A percentile compares a stretch with the other conserved stretches of the same genome.
Evolutionary conservation across 2,888 invertebrate genomes (phyloP).

Genomic region (Drosophila nr. perissopoda): DNA sequence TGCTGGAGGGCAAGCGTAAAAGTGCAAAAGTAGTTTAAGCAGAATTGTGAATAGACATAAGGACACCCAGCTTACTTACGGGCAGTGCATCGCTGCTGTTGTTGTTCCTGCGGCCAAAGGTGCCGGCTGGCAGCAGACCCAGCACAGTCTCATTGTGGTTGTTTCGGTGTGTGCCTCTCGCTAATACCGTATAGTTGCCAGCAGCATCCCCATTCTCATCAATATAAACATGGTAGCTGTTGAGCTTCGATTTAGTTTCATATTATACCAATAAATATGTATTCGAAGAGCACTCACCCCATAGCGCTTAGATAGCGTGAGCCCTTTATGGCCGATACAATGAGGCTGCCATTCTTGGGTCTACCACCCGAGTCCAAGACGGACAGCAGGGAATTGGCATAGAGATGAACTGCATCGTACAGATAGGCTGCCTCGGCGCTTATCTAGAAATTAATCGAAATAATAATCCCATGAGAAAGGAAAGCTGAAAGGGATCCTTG

Average conservation of each 20-base stretch:
- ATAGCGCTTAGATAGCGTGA: constrained; percentile 93
- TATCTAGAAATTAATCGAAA: constrained; percentile 86
- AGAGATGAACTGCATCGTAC: constrained; percentile 97
- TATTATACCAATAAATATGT: background rate
- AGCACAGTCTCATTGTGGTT: constrained; percentile 84
- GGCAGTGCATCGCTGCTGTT: constrained; percentile 87
- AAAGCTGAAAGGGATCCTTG: background rate
- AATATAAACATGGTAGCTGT: constrained; percentile 95
- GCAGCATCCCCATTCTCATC: constrained; percentile 96
- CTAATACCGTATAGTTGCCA: constrained; percentile 96
- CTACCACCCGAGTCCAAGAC: constrained; percentile 89
- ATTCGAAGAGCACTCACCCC: constrained; percentile 87
- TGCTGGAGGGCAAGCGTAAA: constrained; percentile 48
- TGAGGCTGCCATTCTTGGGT: constrained; percentile 92
- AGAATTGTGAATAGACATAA: background rate
- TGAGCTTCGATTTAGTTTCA: background rate
- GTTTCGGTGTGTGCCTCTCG: constrained; percentile 85
- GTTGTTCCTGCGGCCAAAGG: constrained; percentile 88
- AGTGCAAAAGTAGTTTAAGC: constrained; percentile 30
- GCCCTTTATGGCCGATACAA: constrained; percentile 91
- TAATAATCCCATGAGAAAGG: constrained; percentile 8
- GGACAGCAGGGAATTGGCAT: constrained; percentile 92
- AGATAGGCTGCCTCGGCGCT: constrained; percentile 95
- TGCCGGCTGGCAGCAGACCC: constrained; percentile 92
- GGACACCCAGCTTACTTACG: constrained; percentile 86